These are phyloP conservation scores for Xiphorhynchus erythropygius DNA, from an alignment of 2,797 vertebrate species.

Conservation along the genomic window DNA sequence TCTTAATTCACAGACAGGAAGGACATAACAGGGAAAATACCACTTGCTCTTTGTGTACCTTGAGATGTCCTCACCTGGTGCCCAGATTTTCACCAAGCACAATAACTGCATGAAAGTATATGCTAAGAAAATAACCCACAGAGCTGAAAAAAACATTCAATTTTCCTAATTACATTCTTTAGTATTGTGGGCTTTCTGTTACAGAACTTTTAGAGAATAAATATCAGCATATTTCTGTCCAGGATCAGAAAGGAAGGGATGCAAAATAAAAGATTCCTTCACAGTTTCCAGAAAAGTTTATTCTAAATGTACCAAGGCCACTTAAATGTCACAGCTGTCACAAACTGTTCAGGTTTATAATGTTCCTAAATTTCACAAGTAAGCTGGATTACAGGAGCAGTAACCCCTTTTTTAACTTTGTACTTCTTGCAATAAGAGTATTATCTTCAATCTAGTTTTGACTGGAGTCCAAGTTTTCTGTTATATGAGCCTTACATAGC, in stretches of 20 bases:
- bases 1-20: background rate
- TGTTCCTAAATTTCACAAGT: constrained; percentile 41
- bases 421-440: constrained; percentile 14
- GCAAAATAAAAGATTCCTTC: background rate
- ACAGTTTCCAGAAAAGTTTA: background rate
- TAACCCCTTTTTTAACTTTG: constrained; percentile 42
- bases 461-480: constrained; percentile 33
- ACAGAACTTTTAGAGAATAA: background rate
- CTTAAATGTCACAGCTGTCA: background rate
- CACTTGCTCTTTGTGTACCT: background rate
- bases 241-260: background rate
- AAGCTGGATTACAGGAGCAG: constrained; percentile 44
- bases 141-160: background rate
- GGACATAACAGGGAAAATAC: background rate
- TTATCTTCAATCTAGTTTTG: constrained; percentile 51
- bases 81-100: background rate
- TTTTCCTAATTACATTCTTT: background rate
- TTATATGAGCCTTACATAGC: background rate
- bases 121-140: background rate
- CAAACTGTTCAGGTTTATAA: constrained; percentile 19
- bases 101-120: background rate
- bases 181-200: background rate
- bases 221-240: background rate
- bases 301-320: background rate
- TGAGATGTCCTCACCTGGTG: background rate